Evolutionary conservation across 2,888 invertebrate genomes (phyloP).

Genomic region (Priocnemis perturbator): DNA sequence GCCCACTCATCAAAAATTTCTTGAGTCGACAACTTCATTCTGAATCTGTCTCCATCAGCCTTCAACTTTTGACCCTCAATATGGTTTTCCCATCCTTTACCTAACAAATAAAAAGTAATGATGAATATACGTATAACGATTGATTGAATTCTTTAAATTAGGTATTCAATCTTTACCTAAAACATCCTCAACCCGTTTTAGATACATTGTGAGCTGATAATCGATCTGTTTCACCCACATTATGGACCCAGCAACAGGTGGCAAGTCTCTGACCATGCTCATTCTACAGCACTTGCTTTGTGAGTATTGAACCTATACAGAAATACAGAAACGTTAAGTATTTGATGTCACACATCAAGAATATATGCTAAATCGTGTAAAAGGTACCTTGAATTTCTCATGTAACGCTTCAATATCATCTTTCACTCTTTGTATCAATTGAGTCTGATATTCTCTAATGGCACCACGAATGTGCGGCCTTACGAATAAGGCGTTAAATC

Average conservation of each 20-base stretch:
- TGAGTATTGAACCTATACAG: constrained; percentile 90
- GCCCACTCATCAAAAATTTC: constrained; percentile 99
- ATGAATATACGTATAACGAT: background rate
- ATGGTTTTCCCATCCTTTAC: constrained; percentile 99
- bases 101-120: constrained; percentile 68
- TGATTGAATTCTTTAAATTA: background rate
- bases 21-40: constrained; percentile 95
- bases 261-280: constrained; percentile 94
- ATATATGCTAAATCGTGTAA: background rate
- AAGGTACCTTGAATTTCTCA: constrained; percentile 94
- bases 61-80: constrained; percentile 98
- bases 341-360: background rate
- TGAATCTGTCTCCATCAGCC: constrained; percentile 98
- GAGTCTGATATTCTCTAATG: constrained; percentile 99
- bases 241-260: constrained; percentile 98
- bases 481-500: constrained; percentile 99
- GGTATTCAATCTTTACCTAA: constrained; percentile 80
- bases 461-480: constrained; percentile 99
- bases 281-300: constrained; percentile 95
- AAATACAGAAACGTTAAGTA: background rate
- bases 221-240: constrained; percentile 99
- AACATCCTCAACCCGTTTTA: constrained; percentile 98
- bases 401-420: constrained; percentile 98
- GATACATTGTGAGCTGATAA: constrained; percentile 95
- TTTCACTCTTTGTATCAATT: constrained; percentile 98